phyloP scores from a whole-genome alignment of 2,113 vertebrate genomes.

The Ciconia boyciana region DNA sequence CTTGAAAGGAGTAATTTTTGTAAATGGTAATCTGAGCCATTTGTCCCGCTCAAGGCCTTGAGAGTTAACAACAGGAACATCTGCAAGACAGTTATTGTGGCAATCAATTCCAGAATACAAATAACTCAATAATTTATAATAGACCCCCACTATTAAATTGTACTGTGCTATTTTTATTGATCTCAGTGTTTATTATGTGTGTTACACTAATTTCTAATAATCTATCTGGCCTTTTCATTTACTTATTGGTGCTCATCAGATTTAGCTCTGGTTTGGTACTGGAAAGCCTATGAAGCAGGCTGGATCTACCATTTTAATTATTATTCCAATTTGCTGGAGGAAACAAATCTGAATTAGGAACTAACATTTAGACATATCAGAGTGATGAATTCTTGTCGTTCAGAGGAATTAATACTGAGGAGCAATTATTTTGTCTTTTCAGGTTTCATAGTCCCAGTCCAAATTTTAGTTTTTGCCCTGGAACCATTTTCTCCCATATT shows the following conservation, averaged over 20 bases:
- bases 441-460: background rate
- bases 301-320: background rate
- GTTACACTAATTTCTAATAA: conserved; percentile 1
- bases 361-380: background rate
- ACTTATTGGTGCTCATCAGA: background rate
- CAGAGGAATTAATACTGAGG: background rate
- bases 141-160: conserved; percentile 7
- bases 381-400: background rate
- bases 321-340: background rate
- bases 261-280: background rate
- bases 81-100: background rate
- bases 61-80: conserved; percentile 16
- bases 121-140: background rate
- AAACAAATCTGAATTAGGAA: background rate
- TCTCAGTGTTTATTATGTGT: background rate
- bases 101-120: background rate
- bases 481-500: background rate
- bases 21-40: background rate
- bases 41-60: conserved; percentile 2
- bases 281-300: background rate
- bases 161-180: conserved; percentile 6
- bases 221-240: background rate
- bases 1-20: background rate
- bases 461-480: background rate
- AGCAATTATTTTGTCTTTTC: background rate